These are phyloP conservation scores for Margaritifera margaritifera DNA, from an alignment of 2,888 invertebrate genomes.

Conservation along the genomic window DNA sequence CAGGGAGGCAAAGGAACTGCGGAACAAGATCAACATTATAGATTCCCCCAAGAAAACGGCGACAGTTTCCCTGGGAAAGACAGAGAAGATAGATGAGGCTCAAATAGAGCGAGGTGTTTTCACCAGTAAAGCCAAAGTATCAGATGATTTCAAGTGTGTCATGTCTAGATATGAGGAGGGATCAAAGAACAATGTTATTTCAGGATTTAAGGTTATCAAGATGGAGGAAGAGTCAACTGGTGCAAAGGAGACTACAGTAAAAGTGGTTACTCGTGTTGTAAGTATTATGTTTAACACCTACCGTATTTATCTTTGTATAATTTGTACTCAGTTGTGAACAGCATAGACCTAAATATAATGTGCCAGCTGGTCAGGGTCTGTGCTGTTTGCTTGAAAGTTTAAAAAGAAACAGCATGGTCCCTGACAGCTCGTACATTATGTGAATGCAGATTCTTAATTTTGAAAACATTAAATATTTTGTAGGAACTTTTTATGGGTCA, in stretches of 20 bases:
- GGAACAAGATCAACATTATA: slow-evolving; percentile 2
- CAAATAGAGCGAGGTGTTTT: slow-evolving; percentile 16
- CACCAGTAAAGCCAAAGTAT: slow-evolving; percentile 12
- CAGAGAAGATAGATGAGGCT: slow-evolving; percentile 7
- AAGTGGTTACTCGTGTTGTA: slow-evolving; percentile 37
- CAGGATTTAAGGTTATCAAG: slow-evolving; percentile 36
- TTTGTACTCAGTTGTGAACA: too few relatives aligned
- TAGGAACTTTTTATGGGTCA: too few relatives aligned
- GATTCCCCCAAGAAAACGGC: background rate
- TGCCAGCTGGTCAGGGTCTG: too few relatives aligned
- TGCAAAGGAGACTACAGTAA: slow-evolving; percentile 34
- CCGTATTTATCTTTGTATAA: too few relatives aligned
- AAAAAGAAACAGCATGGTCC: too few relatives aligned
- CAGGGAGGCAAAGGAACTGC: slow-evolving; percentile 3
- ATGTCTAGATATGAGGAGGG: slow-evolving; percentile 18
- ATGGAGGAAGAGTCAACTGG: slow-evolving; percentile 34
- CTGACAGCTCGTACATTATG: too few relatives aligned
- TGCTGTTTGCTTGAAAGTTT: too few relatives aligned
- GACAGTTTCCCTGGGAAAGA: slow-evolving; percentile 1
- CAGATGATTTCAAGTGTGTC: slow-evolving; percentile 30
- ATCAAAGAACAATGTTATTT: slow-evolving; percentile 22
- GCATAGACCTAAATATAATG: too few relatives aligned
- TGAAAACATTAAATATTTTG: too few relatives aligned
- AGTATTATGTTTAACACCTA: background rate
- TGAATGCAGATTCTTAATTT: too few relatives aligned